These are phyloP conservation scores for Erynnis tages DNA, from an alignment of 2,888 invertebrate species.

Conservation along the genomic window DNA sequence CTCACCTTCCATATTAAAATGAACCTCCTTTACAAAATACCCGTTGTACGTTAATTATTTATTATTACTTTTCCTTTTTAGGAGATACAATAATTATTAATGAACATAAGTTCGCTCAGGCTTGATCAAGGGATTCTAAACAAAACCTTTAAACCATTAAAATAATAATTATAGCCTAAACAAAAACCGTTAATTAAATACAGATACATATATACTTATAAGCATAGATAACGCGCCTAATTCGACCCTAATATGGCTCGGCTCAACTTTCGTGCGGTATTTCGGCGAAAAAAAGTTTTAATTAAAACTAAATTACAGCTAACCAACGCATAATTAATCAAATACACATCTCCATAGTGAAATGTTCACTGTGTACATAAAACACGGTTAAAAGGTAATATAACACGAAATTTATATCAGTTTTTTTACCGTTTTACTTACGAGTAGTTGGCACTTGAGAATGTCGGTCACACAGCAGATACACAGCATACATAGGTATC, in stretches of 20 bases:
- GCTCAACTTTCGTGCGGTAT: constrained; percentile 7
- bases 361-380: constrained; percentile 6
- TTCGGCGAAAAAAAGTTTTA: not conserved
- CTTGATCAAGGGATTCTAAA: no score
- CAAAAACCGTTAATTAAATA: not conserved
- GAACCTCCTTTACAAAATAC: no score
- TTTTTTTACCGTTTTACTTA: constrained; percentile 20
- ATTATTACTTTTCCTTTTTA: no score
- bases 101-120: no score
- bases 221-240: not conserved
- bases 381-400: constrained; percentile 16
- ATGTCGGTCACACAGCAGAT: constrained; percentile 7
- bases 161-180: not conserved
- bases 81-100: no score
- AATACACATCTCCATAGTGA: constrained; percentile 1
- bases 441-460: constrained; percentile 4
- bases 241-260: constrained; percentile 1
- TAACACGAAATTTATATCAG: constrained; percentile 11
- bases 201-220: not conserved
- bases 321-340: constrained; percentile 12
- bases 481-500: not conserved
- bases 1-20: no score
- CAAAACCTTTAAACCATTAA: no score
- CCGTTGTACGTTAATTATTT: no score
- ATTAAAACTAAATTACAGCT: constrained; percentile 3